A percentile compares a stretch with the other conserved stretches of the same genome.
Conservation (phyloP, 2,888 invertebrate genomes). For the Bellardia bayeri region DNA sequence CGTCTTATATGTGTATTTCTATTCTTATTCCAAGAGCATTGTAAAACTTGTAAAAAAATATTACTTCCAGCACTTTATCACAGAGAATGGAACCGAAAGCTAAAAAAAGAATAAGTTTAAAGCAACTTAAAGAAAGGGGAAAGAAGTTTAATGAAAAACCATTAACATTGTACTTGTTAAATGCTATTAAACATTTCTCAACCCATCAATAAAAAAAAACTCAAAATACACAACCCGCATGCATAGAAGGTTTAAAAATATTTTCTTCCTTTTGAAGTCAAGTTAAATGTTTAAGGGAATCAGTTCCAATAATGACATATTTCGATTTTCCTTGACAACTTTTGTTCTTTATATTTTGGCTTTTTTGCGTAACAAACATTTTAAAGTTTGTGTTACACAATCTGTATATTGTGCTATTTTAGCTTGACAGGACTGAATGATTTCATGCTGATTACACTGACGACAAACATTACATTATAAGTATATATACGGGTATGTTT, state of each 20-base stretch:
- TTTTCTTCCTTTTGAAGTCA: not conserved
- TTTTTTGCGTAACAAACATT: not conserved
- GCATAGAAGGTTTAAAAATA: not conserved
- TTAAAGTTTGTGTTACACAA: not conserved
- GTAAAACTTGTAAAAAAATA: not conserved
- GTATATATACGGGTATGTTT: not conserved
- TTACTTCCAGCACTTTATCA: not conserved
- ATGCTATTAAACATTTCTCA: not conserved
- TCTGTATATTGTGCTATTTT: not conserved
- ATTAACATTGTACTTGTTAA: constrained; percentile 4
- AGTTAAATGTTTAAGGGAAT: not conserved
- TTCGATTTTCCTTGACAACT: constrained; percentile 2
- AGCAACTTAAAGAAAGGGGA: not conserved
- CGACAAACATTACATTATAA: not conserved
- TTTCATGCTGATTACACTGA: constrained; percentile 34
- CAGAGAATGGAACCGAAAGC: not conserved
- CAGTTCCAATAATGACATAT: not conserved
- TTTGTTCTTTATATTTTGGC: not conserved
- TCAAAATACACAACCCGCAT: no score
- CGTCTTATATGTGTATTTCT: not conserved
- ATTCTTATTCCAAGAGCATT: not conserved
- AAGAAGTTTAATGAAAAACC: not conserved
- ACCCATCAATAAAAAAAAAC: not conserved
- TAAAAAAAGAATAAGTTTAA: not conserved
- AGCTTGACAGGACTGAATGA: not conserved